A percentile compares a stretch with the other conserved stretches of the same genome.
Conservation (phyloP, 2,797 vertebrate genomes). For the Channa striata region DNA sequence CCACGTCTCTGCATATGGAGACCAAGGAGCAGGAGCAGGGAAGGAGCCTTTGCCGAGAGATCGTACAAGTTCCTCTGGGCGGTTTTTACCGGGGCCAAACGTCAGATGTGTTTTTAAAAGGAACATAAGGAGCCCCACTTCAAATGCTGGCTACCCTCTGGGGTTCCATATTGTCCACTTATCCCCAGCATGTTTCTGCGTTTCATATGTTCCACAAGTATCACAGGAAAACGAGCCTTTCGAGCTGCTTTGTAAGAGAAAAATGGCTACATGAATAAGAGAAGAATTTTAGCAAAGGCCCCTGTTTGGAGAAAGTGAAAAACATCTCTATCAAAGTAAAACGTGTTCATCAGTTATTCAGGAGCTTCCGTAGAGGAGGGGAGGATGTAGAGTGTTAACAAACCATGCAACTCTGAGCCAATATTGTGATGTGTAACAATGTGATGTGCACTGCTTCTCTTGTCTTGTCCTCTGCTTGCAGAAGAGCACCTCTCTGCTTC, state of each 20-base stretch:
- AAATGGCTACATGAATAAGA: slow-evolving; percentile 13
- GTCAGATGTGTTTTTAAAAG: slow-evolving; percentile 57
- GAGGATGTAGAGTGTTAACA: background rate
- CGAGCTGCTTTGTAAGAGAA: background rate
- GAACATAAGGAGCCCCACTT: slow-evolving; percentile 41
- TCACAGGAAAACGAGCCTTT: slow-evolving; percentile 8
- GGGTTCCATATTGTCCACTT: slow-evolving; percentile 51
- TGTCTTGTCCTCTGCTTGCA: slow-evolving; percentile 14
- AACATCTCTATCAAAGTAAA: slow-evolving; percentile 13
- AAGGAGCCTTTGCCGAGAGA: slow-evolving; percentile 20
- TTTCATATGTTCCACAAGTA: slow-evolving; percentile 24
- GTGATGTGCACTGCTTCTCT: background rate
- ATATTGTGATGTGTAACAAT: background rate
- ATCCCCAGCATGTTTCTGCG: slow-evolving; percentile 30
- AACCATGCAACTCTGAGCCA: background rate
- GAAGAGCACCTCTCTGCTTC: slow-evolving; percentile 52
- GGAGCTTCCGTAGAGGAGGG: background rate
- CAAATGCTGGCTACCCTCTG: slow-evolving; percentile 33
- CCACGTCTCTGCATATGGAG: slow-evolving; percentile 15
- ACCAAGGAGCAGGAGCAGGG: slow-evolving; percentile 1
- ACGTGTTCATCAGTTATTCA: background rate
- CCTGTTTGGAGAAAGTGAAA: slow-evolving; percentile 8
- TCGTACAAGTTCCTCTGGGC: slow-evolving; percentile 49
- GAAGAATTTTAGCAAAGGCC: slow-evolving; percentile 2
- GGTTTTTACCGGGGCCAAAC: slow-evolving; percentile 57